phyloP scores from a whole-genome alignment of 2,797 vertebrate species.

The Cetoscarus ocellatus region DNA sequence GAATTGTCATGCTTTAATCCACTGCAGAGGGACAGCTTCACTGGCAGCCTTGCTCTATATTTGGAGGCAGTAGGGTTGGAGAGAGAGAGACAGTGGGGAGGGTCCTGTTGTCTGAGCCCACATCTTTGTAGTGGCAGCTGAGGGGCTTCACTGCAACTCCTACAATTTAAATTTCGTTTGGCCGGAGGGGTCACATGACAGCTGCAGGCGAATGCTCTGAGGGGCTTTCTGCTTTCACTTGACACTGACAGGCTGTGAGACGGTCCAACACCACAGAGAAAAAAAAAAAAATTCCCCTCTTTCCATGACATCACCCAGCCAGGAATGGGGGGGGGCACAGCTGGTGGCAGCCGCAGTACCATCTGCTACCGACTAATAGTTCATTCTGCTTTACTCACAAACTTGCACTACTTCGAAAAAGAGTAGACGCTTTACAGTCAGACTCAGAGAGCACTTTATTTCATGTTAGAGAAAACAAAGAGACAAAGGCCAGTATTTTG shows the following conservation, averaged over 20 bases:
- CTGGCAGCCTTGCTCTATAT: constrained; percentile 59
- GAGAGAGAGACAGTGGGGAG: constrained; percentile 43
- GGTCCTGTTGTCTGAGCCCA: constrained; percentile 72
- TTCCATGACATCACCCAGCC: constrained; percentile 93
- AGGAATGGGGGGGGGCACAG: constrained; percentile 88
- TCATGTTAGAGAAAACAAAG: background rate
- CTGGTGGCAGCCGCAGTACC: constrained; percentile 93
- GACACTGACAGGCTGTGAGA: constrained; percentile 88
- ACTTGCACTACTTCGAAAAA: constrained; percentile 80
- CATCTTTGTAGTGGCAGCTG: constrained; percentile 85
- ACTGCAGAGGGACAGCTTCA: constrained; percentile 48
- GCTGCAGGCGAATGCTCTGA: constrained; percentile 85
- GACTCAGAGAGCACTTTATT: constrained; percentile 51
- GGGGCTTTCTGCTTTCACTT: constrained; percentile 87
- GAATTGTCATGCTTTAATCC: constrained; percentile 71
- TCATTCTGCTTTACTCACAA: constrained; percentile 87
- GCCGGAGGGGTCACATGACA: constrained; percentile 87
- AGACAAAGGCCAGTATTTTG: no score
- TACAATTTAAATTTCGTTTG: constrained; percentile 83
- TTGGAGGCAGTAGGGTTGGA: constrained; percentile 44
- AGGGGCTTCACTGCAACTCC: constrained; percentile 76
- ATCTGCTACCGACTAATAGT: constrained; percentile 93
- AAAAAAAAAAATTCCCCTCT: constrained; percentile 88
- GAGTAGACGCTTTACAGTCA: constrained; percentile 55
- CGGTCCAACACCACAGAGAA: constrained; percentile 84